Percentiles rank a stretch among this genome's conserved stretches.
These are phyloP conservation scores for Daphoenositta chrysoptera DNA, from an alignment of 2,113 vertebrate species.

Conservation along the genomic window DNA sequence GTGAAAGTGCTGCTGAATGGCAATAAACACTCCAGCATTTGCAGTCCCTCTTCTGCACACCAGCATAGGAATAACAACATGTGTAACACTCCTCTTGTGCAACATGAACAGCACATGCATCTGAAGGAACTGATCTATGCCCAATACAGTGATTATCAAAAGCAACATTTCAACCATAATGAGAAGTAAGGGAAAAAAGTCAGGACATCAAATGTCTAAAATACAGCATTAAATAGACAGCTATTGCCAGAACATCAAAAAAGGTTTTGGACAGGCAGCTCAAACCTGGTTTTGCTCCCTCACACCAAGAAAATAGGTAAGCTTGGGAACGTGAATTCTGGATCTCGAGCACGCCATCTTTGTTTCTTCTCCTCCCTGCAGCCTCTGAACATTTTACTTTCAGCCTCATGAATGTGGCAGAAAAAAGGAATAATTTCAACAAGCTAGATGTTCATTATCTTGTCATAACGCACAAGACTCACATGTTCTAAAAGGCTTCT, in stretches of 20 bases:
- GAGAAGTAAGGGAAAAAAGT: not conserved
- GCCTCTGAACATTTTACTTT: constrained; percentile 29
- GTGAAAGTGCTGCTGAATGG: not conserved
- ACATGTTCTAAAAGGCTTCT: constrained; percentile 37
- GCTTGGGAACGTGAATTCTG: not conserved
- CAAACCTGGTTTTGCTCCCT: not conserved
- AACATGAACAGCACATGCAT: not conserved
- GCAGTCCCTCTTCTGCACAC: not conserved
- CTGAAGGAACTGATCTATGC: not conserved
- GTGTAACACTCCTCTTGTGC: not conserved
- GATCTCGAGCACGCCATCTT: not conserved
- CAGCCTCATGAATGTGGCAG: constrained; percentile 3
- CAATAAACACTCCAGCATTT: not conserved
- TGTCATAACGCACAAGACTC: constrained; percentile 51
- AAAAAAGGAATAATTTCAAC: constrained; percentile 41
- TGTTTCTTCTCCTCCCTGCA: not conserved
- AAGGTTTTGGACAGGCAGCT: not conserved
- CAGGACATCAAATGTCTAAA: not conserved
- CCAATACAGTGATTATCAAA: not conserved
- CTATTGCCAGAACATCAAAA: not conserved
- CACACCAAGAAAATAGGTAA: not conserved
- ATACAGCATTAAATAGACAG: not conserved
- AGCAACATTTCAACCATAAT: not conserved
- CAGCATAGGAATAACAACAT: not conserved
- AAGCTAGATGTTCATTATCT: constrained; percentile 57